These are phyloP conservation scores for Proctacanthus coquilletti DNA, from an alignment of 1,140 invertebrate genomes.

Conservation along the genomic window DNA sequence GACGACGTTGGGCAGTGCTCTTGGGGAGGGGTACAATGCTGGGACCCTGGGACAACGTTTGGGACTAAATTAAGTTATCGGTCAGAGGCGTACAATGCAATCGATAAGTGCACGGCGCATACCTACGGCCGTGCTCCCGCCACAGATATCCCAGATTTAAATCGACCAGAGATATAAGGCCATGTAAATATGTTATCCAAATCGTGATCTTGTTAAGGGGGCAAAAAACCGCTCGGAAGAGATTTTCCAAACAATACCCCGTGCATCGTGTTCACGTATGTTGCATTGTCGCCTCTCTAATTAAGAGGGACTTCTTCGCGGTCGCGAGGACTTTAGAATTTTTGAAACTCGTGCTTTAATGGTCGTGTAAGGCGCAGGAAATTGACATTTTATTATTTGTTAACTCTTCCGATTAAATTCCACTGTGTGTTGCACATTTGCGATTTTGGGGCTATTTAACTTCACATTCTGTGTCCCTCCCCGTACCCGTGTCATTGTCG, in stretches of 20 bases:
- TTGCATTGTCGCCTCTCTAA: slow-evolving; percentile 3
- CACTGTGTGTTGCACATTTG: background rate
- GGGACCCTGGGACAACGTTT: too few relatives aligned
- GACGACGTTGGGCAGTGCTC: too few relatives aligned
- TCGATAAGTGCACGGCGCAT: too few relatives aligned
- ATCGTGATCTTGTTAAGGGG: slow-evolving; percentile 3
- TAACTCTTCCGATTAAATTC: background rate
- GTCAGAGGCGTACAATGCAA: background rate
- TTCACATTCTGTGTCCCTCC: too few relatives aligned
- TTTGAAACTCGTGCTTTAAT: too few relatives aligned
- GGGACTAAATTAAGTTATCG: background rate
- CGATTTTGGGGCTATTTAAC: too few relatives aligned
- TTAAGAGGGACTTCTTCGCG: too few relatives aligned
- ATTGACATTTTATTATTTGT: background rate
- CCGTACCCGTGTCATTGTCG: too few relatives aligned
- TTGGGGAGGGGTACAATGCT: too few relatives aligned
- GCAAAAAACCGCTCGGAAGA: too few relatives aligned
- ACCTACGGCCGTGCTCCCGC: too few relatives aligned
- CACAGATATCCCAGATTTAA: background rate
- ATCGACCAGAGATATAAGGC: background rate
- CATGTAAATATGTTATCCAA: slow-evolving; percentile 4
- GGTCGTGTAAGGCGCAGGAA: background rate
- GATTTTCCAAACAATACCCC: slow-evolving; percentile 1
- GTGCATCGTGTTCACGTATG: slow-evolving; percentile 1
- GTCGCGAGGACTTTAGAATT: too few relatives aligned